Base-by-base conservation (phyloP, 35 echinoderm and acorn worm genomes). In the Heliocidaris tuberculata region DNA sequence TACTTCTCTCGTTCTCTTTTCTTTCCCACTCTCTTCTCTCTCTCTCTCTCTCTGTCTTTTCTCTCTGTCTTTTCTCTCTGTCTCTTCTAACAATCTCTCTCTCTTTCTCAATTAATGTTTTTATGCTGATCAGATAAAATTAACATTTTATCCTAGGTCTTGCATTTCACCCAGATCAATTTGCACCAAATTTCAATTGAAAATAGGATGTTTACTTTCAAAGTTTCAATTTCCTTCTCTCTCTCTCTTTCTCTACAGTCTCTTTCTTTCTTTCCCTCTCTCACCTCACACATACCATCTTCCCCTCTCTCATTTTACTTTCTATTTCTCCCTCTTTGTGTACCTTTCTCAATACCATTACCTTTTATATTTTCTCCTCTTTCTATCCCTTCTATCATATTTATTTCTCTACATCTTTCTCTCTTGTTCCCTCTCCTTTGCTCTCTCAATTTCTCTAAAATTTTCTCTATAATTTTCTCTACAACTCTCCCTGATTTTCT, bases 141-240 rank as follows among this genome's bases (percentile, higher is more conserved):
- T n/a, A 78, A 24, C 65, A 21, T 78, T 78, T n/a, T 13, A 56
- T 10, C 52, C 27, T 19, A 78, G 1, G 65, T 78, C 65, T 78
- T 78, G 27, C 65, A 78, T 78, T 78, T 56, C 8, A 8, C 65
- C 27, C 65, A 19, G 21, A 78, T 78, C 65, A 78, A 27, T 19
- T 78, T n/a, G 4, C 65, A n/a, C 27, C 6, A 71, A 13, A 27
- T 24, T 71, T 71, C 61, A 71, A 71, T 4, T 24, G 6, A 24
- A 71, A 71, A 71, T 30, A 88, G 47, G 86, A 88, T 88, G 31
- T 89, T 89, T 48, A 47, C 87, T 89, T 89, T 89, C 31, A 17
- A 48, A 6, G 24, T 89, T 32, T 89, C 12, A 8, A n/a, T 89
- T 89, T 42, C 12, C 32, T 3, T 89, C 19, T 89, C 17, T 78